Evolutionary conservation across 2,113 vertebrate genomes (phyloP).

Genomic region (Seriola rivoliana): DNA sequence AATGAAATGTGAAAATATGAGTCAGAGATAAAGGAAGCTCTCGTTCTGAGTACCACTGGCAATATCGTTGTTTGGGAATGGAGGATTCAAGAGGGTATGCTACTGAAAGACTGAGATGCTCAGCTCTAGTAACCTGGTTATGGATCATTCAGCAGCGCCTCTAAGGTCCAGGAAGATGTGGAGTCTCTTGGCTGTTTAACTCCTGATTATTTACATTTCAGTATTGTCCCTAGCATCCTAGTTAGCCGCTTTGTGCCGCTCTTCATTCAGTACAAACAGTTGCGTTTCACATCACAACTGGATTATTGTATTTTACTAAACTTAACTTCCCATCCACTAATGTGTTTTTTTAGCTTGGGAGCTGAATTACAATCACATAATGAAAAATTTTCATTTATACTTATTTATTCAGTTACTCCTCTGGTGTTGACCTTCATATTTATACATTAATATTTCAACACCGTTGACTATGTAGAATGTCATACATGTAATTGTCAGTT

Average conservation of each 20-base stretch:
- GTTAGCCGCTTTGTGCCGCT: no score
- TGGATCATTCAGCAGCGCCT: constrained; percentile 45
- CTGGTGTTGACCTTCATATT: no score
- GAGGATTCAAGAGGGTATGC: constrained; percentile 38
- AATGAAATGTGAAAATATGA: constrained; percentile 68
- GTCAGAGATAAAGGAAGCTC: constrained; percentile 52
- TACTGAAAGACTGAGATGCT: constrained; percentile 39
- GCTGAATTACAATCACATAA: no score
- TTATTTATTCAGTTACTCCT: no score
- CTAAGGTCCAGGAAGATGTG: constrained; percentile 16
- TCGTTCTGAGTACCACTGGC: constrained; percentile 34
- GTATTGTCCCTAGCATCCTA: no score
- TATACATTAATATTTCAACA: background rate
- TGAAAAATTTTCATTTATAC: no score
- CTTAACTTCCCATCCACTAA: no score
- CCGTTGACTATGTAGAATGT: background rate
- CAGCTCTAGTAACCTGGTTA: constrained; percentile 57
- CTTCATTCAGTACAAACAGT: no score
- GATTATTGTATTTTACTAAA: no score
- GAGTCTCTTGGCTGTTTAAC: constrained; percentile 31
- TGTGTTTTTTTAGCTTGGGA: no score
- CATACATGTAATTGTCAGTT: background rate
- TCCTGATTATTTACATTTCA: background rate
- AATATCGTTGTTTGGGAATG: constrained; percentile 30
- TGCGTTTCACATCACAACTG: no score